These are phyloP conservation scores for Synaphobranchus kaupii DNA, from an alignment of 2,797 vertebrate species.

Conservation along the genomic window DNA sequence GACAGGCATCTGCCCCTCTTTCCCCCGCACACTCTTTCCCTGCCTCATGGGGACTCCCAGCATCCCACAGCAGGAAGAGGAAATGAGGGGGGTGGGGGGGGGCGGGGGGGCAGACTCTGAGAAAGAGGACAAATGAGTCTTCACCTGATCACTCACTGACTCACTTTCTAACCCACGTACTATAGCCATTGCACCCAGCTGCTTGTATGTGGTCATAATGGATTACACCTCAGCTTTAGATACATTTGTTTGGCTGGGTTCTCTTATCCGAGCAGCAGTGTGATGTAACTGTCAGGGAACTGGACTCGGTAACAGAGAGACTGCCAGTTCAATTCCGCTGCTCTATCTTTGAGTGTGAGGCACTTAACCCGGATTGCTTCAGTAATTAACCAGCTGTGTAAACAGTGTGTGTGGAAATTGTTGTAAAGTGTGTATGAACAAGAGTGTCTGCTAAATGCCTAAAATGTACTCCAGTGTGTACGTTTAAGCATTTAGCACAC, in stretches of 20 bases:
- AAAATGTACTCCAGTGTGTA: background rate
- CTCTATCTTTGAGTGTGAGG: background rate
- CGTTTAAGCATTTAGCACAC: background rate
- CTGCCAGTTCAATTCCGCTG: background rate
- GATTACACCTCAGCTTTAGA: background rate
- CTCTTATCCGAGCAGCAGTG: background rate
- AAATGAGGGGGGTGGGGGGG: constrained; percentile 56
- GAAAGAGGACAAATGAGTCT: background rate
- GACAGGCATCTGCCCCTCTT: constrained; percentile 23
- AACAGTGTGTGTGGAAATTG: background rate
- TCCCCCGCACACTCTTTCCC: constrained; percentile 38
- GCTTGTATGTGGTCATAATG: background rate
- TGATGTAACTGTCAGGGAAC: background rate
- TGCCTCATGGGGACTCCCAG: constrained; percentile 70
- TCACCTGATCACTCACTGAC: background rate
- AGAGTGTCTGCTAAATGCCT: background rate
- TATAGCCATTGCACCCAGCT: background rate
- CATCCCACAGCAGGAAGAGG: constrained; percentile 67
- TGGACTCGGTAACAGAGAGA: background rate
- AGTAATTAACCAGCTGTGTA: background rate
- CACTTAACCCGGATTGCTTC: background rate
- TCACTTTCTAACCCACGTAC: background rate
- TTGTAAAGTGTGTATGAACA: background rate
- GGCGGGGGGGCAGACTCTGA: constrained; percentile 33
- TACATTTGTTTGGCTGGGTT: background rate